phyloP scores from a whole-genome alignment of 2,113 vertebrate genomes.

The Pithys albifrons region DNA sequence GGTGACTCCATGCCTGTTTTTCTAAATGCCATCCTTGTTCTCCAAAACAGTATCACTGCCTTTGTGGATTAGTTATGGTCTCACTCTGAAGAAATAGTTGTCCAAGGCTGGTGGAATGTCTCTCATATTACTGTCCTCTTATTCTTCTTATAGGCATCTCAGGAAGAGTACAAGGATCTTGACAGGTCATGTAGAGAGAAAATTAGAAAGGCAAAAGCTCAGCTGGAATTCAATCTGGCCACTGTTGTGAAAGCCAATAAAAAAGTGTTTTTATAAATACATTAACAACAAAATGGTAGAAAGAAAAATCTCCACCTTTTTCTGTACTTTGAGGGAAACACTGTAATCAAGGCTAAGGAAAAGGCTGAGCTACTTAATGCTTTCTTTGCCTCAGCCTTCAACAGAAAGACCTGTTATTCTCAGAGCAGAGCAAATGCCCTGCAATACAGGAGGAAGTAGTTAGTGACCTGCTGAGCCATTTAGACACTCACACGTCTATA shows the following conservation, averaged over 20 bases:
- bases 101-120: background rate
- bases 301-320: background rate
- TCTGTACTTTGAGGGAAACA: background rate
- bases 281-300: background rate
- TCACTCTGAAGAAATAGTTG: background rate
- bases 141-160: background rate
- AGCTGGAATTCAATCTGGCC: background rate
- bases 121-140: background rate
- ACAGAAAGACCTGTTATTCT: background rate
- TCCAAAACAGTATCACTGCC: background rate
- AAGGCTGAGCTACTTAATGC: background rate
- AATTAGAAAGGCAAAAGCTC: background rate
- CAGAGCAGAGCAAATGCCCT: background rate
- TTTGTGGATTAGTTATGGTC: background rate
- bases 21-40: background rate
- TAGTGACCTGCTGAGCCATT: background rate
- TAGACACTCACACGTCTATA: background rate
- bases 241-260: background rate
- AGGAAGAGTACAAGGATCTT: background rate
- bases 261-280: background rate
- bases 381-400: background rate
- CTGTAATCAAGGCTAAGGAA: background rate
- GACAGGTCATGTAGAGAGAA: background rate
- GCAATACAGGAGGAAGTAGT: background rate
- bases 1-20: background rate